These are phyloP conservation scores for Periophthalmus modestus DNA, from an alignment of 2,113 vertebrate genomes.

Conservation along the genomic window DNA sequence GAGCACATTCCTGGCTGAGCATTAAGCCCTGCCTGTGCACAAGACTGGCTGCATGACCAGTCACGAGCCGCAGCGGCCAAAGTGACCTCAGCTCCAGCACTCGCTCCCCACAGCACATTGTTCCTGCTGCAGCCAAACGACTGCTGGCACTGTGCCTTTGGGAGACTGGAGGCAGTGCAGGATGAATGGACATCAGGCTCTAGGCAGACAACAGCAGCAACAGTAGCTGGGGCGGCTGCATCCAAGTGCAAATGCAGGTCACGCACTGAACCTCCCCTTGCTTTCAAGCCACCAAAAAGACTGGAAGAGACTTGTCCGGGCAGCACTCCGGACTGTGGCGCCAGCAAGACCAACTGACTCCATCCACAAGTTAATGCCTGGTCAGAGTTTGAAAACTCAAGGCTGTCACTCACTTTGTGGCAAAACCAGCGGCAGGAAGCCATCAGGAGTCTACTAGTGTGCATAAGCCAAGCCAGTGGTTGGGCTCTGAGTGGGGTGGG, in stretches of 20 bases:
- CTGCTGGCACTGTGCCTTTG: slow-evolving; percentile 69
- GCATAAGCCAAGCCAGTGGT: slow-evolving; percentile 71
- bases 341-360: slow-evolving; percentile 69
- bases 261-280: slow-evolving; percentile 75
- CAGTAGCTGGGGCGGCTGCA: slow-evolving; percentile 73
- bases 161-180: slow-evolving; percentile 62
- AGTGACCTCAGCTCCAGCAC: slow-evolving; percentile 58
- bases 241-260: slow-evolving; percentile 82
- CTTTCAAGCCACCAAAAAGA: slow-evolving; percentile 76
- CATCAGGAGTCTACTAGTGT: slow-evolving; percentile 56
- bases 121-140: slow-evolving; percentile 63
- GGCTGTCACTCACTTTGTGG: slow-evolving; percentile 71
- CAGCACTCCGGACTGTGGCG: slow-evolving; percentile 73
- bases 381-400: slow-evolving; percentile 63
- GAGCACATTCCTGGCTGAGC: slow-evolving; percentile 63
- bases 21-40: slow-evolving; percentile 54
- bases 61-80: slow-evolving; percentile 68
- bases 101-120: slow-evolving; percentile 47
- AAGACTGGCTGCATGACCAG: slow-evolving; percentile 75
- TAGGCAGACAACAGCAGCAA: slow-evolving; percentile 72
- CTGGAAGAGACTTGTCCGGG: slow-evolving; percentile 76
- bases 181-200: slow-evolving; percentile 72
- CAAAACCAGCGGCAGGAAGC: slow-evolving; percentile 71
- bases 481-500: slow-evolving; percentile 30
- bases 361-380: slow-evolving; percentile 73